phyloP scores from a whole-genome alignment of 2,888 invertebrate species.

The Chelonus formosanus region DNA sequence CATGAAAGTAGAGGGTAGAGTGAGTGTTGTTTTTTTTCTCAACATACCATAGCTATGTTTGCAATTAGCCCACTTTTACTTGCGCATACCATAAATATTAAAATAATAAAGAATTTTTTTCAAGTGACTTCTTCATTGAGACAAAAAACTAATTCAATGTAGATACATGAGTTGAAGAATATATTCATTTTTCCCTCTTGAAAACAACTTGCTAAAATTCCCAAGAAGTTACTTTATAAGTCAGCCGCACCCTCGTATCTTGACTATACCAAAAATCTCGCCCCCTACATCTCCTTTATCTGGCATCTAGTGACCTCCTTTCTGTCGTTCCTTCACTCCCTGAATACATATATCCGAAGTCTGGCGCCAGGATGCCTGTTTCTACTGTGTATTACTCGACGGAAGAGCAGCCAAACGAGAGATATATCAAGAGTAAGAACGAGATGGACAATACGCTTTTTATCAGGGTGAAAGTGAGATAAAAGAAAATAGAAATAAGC shows the following conservation, averaged over 20 bases:
- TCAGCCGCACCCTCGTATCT: constrained; percentile 12
- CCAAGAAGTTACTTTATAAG: constrained; percentile 1
- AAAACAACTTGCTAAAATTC: not conserved
- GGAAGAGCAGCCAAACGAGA: constrained; percentile 1
- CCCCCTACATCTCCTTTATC: constrained; percentile 19
- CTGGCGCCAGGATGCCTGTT: constrained; percentile 51
- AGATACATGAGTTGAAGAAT: too few species aligned
- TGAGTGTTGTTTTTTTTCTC: too few species aligned
- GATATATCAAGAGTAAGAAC: not conserved
- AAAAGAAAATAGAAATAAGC: not conserved
- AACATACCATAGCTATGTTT: too few species aligned
- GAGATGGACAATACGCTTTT: not conserved
- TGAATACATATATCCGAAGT: constrained; percentile 34
- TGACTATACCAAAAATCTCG: constrained; percentile 25
- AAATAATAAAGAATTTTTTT: too few species aligned
- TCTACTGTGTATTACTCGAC: constrained; percentile 21
- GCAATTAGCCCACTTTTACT: too few species aligned
- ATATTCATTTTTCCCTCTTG: not conserved
- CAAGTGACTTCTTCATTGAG: too few species aligned
- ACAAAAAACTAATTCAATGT: too few species aligned
- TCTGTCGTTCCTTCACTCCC: constrained; percentile 22
- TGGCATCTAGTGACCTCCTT: constrained; percentile 20
- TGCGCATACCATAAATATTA: too few species aligned
- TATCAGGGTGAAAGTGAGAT: too few species aligned
- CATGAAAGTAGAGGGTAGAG: too few species aligned